Evolutionary conservation across 2,888 invertebrate species (phyloP).

Genomic region (Pyrgus malvae): DNA sequence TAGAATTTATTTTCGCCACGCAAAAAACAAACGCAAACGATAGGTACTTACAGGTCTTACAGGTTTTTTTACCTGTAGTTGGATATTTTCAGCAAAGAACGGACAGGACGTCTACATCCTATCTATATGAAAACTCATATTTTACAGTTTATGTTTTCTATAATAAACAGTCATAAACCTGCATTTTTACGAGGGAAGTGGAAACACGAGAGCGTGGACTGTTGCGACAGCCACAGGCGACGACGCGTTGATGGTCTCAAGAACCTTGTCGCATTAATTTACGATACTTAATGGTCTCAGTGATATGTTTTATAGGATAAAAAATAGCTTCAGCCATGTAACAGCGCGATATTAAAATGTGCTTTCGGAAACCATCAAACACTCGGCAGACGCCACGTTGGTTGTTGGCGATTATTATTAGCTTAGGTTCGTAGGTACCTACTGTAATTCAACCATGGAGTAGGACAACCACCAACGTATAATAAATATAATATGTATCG

Average conservation of each 20-base stretch:
- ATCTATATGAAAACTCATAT: conserved; percentile 6
- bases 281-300: conserved; percentile 53
- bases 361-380: not conserved
- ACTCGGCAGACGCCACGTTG: not conserved
- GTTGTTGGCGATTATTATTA: not conserved
- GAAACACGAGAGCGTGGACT: conserved; percentile 41
- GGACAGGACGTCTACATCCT: not conserved
- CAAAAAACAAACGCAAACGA: too few species aligned
- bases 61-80: not conserved
- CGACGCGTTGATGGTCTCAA: conserved; percentile 59
- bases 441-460: too few species aligned
- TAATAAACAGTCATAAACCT: conserved; percentile 47
- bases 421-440: too few species aligned
- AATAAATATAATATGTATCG: too few species aligned
- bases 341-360: conserved; percentile 24
- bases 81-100: not conserved
- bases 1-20: too few species aligned
- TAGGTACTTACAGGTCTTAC: too few species aligned
- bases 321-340: conserved; percentile 44
- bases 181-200: conserved; percentile 62
- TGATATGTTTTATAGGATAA: conserved; percentile 65
- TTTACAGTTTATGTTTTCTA: conserved; percentile 34
- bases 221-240: conserved; percentile 43
- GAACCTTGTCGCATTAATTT: conserved; percentile 62
- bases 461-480: too few species aligned